Evolutionary conservation across 2,113 vertebrate species (phyloP), one percentile per base, ranked within the genome.

Genomic region (Chlamydotis undulata): DNA sequence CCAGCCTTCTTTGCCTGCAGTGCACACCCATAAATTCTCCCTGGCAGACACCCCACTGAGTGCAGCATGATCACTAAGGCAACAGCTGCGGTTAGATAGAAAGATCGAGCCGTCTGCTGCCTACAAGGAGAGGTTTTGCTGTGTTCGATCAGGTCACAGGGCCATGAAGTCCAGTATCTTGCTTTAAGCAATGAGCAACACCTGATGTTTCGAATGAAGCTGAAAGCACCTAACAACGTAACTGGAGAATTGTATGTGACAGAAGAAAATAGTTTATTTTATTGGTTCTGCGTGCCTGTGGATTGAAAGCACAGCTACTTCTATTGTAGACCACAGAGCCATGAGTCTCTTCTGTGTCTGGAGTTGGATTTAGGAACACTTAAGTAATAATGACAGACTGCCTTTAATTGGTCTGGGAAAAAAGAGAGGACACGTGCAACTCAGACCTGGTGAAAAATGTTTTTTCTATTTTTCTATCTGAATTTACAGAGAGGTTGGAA

Each of bases 131-230:
- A 77, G 24, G 21, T 77, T 97, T 95, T 52, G 41, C 89, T 77
- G 6, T 28, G 8, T 11, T n/a, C 65, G 35, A 60, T 90, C 47
- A 7, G 60, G 31, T 84, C 80, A 71, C 9, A 10, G 26, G 6
- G 4, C 35, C 78, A 1, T 55, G 55, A 70, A 60, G 35, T 28
- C 75, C 35, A 41, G 47, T 13, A 43, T 89, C 70, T 75, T 90
- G 77, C 88, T 91, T 87, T 65, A 33, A 87, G 84, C 76, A 65
- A 12, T 65, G 64, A 52, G 45, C 50, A 37, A 22, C 22, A 87
- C 45, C 49, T 71, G 87, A 73, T 82, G 73, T 77, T 90, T 93
- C 79, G 83, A 88, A 88, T 67, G 74, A 82, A 92, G 83, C 73
- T 69, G 74, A 71, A 93, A 87, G 71, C 39, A 50, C 68, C 61